A percentile compares a stretch with the other conserved stretches of the same genome.
Evolutionary conservation across 2,113 vertebrate genomes (phyloP).

Genomic region (Tichodroma muraria): DNA sequence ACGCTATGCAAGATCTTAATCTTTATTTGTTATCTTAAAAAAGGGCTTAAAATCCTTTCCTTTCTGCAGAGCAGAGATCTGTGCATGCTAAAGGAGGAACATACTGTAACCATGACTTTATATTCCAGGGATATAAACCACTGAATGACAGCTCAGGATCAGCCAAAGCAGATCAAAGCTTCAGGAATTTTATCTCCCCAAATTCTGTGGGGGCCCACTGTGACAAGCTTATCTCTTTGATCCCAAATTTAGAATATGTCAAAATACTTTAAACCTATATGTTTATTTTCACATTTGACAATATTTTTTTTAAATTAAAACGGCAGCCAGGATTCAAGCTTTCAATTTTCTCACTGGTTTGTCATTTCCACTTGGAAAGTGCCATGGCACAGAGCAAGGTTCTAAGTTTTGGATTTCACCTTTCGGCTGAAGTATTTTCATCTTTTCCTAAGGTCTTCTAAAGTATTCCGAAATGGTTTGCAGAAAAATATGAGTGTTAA

Average conservation of each 20-base stretch:
- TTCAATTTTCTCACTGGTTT: background rate
- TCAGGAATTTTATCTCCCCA: constrained; percentile 2
- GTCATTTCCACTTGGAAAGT: background rate
- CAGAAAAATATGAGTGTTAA: background rate
- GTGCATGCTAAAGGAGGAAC: background rate
- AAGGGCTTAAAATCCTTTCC: background rate
- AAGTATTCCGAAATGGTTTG: background rate
- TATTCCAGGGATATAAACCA: background rate
- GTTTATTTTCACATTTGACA: constrained; percentile 18
- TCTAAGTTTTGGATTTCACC: background rate
- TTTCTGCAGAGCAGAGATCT: constrained; percentile 18
- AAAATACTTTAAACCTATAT: background rate
- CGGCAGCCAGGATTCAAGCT: background rate
- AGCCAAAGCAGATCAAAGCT: constrained; percentile 41
- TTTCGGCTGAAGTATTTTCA: background rate
- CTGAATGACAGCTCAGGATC: constrained; percentile 32
- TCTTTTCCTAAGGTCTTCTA: background rate
- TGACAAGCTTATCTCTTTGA: constrained; percentile 41
- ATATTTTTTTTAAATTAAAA: background rate
- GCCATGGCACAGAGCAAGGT: background rate
- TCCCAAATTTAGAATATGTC: constrained; percentile 17
- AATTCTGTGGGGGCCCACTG: constrained; percentile 1
- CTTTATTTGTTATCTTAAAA: background rate
- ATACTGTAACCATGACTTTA: constrained; percentile 5
- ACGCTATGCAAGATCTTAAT: background rate